Percentiles rank a stretch among this genome's conserved stretches.
Conservation (phyloP, 2,888 invertebrate genomes). For the Blastobasis lacticolella region DNA sequence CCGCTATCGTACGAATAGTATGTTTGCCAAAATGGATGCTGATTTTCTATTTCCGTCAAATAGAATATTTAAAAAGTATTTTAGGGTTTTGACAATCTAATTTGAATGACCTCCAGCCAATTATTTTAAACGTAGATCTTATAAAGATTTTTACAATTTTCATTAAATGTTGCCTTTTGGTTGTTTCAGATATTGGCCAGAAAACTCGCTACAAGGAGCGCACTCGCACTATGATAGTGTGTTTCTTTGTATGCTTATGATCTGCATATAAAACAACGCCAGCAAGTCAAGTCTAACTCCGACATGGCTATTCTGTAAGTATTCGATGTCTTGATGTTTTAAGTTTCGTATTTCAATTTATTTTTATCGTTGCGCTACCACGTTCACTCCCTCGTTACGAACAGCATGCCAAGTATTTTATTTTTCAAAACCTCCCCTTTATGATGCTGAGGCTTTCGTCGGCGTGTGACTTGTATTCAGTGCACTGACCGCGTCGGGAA, state of each 20-base stretch:
- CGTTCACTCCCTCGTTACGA: constrained; percentile 72
- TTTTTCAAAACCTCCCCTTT: constrained; percentile 53
- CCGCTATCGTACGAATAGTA: too few species aligned
- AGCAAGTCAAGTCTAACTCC: constrained; percentile 40
- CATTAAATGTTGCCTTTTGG: constrained; percentile 6
- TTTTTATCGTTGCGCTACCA: constrained; percentile 68
- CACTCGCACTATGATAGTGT: constrained; percentile 65
- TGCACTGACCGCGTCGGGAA: constrained; percentile 68
- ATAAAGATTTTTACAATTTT: too few species aligned
- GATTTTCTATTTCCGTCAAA: too few species aligned
- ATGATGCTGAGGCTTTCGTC: constrained; percentile 75
- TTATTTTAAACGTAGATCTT: too few species aligned
- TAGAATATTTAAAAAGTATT: too few species aligned
- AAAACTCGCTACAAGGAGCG: constrained; percentile 31
- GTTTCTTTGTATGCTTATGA: constrained; percentile 51
- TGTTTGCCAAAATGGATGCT: too few species aligned
- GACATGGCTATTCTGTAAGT: constrained; percentile 66
- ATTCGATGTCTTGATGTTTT: constrained; percentile 62
- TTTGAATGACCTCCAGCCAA: too few species aligned
- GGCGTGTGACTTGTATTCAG: constrained; percentile 65
- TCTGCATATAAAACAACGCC: constrained; percentile 44
- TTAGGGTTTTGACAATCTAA: too few species aligned
- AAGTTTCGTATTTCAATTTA: constrained; percentile 54
- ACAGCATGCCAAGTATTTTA: constrained; percentile 72
- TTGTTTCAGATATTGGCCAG: constrained; percentile 61